Evolutionary conservation across 1,140 invertebrate genomes (phyloP).

Genomic region (Dendroctonus valens): DNA sequence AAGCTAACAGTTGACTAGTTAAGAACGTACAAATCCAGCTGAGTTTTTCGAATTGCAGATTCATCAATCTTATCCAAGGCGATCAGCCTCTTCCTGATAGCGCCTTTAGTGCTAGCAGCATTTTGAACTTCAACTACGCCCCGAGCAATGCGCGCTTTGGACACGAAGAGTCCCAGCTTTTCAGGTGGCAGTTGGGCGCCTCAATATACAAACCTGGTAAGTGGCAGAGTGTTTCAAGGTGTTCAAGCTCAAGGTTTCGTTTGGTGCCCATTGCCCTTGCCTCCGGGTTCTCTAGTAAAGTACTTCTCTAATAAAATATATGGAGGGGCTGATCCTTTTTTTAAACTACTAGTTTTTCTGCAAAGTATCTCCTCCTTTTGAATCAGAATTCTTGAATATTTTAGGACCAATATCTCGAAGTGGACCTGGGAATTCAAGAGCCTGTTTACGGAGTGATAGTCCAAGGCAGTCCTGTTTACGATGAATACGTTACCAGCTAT

Average conservation of each 20-base stretch:
- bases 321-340: no score
- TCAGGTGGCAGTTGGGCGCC: slow-evolving; percentile 65
- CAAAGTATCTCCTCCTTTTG: no score
- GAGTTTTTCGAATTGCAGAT: slow-evolving; percentile 42
- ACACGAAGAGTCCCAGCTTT: slow-evolving; percentile 38
- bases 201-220: slow-evolving; percentile 50
- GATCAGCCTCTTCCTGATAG: slow-evolving; percentile 54
- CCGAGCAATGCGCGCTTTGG: slow-evolving; percentile 56
- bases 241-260: no score
- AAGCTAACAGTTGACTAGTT: neutral
- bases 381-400: slow-evolving; percentile 7
- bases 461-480: slow-evolving; percentile 62
- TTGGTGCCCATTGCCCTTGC: no score
- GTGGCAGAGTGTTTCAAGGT: no score
- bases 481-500: slow-evolving; percentile 75
- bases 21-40: neutral
- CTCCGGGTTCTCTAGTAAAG: no score
- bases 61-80: slow-evolving; percentile 57
- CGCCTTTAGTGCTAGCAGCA: slow-evolving; percentile 62
- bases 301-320: no score
- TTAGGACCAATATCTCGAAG: slow-evolving; percentile 65
- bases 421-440: slow-evolving; percentile 62
- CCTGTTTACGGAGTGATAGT: slow-evolving; percentile 72
- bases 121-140: slow-evolving; percentile 50
- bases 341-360: no score